Base-by-base conservation (phyloP, 2,113 vertebrate genomes). In the Zeus faber region DNA sequence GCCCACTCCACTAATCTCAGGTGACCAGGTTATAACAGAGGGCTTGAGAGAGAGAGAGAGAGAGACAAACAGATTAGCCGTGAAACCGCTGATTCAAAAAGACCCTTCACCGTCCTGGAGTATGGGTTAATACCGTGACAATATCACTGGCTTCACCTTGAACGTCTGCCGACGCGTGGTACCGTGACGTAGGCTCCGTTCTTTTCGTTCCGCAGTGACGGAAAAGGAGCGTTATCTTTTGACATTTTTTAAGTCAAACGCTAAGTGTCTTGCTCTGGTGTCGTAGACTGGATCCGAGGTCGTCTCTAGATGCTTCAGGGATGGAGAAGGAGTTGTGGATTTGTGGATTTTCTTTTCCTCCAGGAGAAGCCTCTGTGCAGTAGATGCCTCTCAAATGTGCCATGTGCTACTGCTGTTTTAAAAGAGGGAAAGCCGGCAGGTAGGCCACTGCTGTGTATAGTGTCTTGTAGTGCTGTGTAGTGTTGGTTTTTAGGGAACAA, bases 341-440 rank as follows among this genome's bases (percentile, higher is more conserved):
- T 23, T 9, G 26, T 58, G 64, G 62, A 69, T 61, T 37, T 37
- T n/a, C n/a, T 31, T 44, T 49, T 43, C 43, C 44, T 62, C 25
- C 16, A 46, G 56, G 54, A 58, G 69, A 73, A 65, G 26, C 40
- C 14, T 76, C 46, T 22, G 49, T n/a, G n/a, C n/a, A n/a, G n/a
- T 90, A 70, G 62, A 93, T 91, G 91, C 88, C 86, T 46, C 52
- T 91, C 79, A 81, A 83, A 77, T 89, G 74, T 26, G 44, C 81
- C 0, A 52, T 89, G 62, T 91, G 89, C 80, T 85, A 21, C n/a
- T 53, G 50, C 66, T 81, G 71, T 69, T 91, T 88, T 82, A 87
- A 88, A 67, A 67, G 69, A 59, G 77, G 41, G 1, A 91, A 90
- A 81, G 56, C 46, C 51, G 77, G 45, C 84, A 91, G 91, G 91